Percentiles rank a stretch among this genome's conserved stretches.
These are phyloP conservation scores for Drosophila lini DNA, from an alignment of 1,140 invertebrate genomes.

Conservation along the genomic window DNA sequence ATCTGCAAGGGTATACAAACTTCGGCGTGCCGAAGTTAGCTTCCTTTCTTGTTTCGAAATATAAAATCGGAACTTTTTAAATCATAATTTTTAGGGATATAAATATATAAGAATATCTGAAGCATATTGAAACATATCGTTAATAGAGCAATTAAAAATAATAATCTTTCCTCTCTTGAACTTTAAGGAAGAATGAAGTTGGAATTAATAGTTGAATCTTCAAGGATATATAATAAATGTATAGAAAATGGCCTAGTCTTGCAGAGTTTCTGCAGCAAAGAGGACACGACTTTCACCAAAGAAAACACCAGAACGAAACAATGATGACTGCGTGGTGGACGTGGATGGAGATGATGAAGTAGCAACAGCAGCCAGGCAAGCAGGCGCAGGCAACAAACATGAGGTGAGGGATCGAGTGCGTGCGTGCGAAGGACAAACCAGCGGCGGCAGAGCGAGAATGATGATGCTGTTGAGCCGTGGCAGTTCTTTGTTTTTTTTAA, in stretches of 20 bases:
- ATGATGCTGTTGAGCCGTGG: slow-evolving; percentile 26
- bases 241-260: background rate
- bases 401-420: slow-evolving; percentile 30
- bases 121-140: no score
- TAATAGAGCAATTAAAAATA: background rate
- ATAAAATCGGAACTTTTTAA: no score
- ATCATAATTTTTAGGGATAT: no score
- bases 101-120: background rate
- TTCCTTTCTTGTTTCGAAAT: no score
- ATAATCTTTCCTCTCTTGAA: background rate
- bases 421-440: slow-evolving; percentile 6
- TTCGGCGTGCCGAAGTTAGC: no score
- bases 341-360: slow-evolving; percentile 10
- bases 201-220: background rate
- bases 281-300: background rate
- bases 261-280: no score
- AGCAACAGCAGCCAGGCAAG: slow-evolving; percentile 17
- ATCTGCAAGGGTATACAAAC: no score
- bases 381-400: slow-evolving; percentile 22
- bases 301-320: background rate
- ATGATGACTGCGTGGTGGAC: background rate
- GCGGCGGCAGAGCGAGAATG: slow-evolving; percentile 22
- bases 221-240: background rate
- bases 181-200: background rate
- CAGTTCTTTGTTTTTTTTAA: slow-evolving; percentile 10